A percentile compares a stretch with the other conserved stretches of the same genome.
Evolutionary conservation across 2,888 invertebrate species (phyloP).

Genomic region (Physocephala rufipes): DNA sequence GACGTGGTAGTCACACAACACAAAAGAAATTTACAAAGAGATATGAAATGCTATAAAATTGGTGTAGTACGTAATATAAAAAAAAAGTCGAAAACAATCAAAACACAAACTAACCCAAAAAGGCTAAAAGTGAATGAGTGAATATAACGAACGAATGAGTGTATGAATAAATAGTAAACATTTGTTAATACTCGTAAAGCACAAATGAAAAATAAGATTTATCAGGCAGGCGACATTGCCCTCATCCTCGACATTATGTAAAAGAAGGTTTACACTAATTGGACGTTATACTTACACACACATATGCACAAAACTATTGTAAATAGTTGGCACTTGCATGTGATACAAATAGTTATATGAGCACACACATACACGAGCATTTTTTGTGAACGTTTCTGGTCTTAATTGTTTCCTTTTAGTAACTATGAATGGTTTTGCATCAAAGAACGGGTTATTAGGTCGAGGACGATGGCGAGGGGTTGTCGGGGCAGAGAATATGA

Average conservation of each 20-base stretch:
- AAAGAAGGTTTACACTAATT: conserved; percentile 47
- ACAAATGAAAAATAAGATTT: not conserved
- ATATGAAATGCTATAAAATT: too few species aligned
- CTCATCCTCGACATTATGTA: too few species aligned
- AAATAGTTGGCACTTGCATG: too few species aligned
- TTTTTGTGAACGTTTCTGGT: not conserved
- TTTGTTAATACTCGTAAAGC: conserved; percentile 5
- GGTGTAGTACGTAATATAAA: too few species aligned
- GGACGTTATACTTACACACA: conserved; percentile 39
- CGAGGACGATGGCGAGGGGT: too few species aligned
- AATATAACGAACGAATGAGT: conserved; percentile 4
- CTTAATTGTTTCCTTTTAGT: conserved; percentile 5
- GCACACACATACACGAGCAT: not conserved
- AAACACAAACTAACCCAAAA: too few species aligned
- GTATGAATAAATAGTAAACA: not conserved
- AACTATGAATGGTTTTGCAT: not conserved
- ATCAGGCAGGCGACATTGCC: not conserved
- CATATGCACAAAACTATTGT: not conserved
- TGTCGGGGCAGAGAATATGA: too few species aligned
- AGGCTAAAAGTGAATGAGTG: not conserved
- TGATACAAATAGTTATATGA: too few species aligned
- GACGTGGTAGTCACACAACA: too few species aligned
- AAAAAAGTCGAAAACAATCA: too few species aligned
- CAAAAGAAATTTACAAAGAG: too few species aligned
- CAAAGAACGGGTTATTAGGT: too few species aligned